phyloP scores from a whole-genome alignment of 1,140 invertebrate species.

The Melipona quadrifasciata region DNA sequence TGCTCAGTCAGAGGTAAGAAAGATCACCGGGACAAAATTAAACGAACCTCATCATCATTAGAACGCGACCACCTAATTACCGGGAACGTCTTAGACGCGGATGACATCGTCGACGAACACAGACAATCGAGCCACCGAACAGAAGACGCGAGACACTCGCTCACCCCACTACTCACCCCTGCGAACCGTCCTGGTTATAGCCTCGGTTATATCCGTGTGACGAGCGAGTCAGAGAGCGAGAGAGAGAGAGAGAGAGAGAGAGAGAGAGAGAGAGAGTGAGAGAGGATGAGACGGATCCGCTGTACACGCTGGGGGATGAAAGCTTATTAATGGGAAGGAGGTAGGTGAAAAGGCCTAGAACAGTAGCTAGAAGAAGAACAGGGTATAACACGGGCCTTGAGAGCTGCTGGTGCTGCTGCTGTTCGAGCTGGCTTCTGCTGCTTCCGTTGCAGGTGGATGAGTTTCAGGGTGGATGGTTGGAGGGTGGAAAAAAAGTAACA shows the following conservation, averaged over 20 bases:
- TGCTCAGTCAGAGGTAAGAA: slow-evolving; percentile 48
- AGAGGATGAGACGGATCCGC: slow-evolving; percentile 32
- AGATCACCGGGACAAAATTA: slow-evolving; percentile 65
- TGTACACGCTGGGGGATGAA: slow-evolving; percentile 48
- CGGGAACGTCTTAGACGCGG: slow-evolving; percentile 66
- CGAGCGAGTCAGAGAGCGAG: background rate
- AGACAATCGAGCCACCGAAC: slow-evolving; percentile 32
- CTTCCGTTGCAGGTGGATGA: slow-evolving; percentile 38
- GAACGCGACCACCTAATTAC: slow-evolving; percentile 69
- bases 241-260: too few species aligned
- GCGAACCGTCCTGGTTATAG: background rate
- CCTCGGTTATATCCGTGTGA: background rate
- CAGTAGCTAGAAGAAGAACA: slow-evolving; percentile 48
- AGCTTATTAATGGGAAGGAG: slow-evolving; percentile 68
- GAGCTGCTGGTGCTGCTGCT: slow-evolving; percentile 2
- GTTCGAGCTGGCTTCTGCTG: background rate
- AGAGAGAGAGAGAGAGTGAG: too few species aligned
- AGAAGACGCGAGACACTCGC: slow-evolving; percentile 33
- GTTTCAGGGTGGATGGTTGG: slow-evolving; percentile 28
- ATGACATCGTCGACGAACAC: slow-evolving; percentile 65
- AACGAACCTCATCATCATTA: slow-evolving; percentile 74
- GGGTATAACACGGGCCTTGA: slow-evolving; percentile 37
- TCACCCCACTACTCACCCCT: background rate
- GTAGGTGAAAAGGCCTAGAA: slow-evolving; percentile 29
- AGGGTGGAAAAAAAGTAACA: slow-evolving; percentile 75